Evolutionary conservation across 2,113 vertebrate genomes (phyloP).

Genomic region (Passer domesticus): DNA sequence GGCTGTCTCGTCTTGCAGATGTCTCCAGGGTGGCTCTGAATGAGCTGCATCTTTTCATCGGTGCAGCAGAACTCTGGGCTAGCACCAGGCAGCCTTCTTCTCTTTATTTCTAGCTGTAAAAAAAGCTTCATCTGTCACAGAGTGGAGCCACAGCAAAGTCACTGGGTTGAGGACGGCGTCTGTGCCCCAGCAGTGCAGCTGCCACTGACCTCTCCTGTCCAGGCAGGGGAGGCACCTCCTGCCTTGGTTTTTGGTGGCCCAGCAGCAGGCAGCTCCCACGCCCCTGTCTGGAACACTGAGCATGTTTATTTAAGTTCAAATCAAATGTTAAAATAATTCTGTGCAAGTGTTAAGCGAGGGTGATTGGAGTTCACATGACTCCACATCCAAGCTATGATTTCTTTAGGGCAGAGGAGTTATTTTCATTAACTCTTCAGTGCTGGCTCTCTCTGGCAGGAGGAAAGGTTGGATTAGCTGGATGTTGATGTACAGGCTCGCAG

Average conservation of each 20-base stretch:
- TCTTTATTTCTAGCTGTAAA: not conserved
- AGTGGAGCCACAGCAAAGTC: not conserved
- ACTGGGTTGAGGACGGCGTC: not conserved
- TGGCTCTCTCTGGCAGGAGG: conserved; percentile 1
- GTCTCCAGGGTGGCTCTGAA: not conserved
- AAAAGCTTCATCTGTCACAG: not conserved
- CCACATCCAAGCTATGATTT: not conserved
- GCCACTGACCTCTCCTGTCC: not conserved
- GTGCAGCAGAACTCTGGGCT: not conserved
- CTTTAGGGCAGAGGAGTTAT: conserved; percentile 7
- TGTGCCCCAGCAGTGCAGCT: not conserved
- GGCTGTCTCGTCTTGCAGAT: not conserved
- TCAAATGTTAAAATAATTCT: conserved; percentile 39
- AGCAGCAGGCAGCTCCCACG: not conserved
- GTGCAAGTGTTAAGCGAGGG: not conserved
- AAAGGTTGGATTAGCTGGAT: conserved; percentile 37
- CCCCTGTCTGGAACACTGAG: not conserved
- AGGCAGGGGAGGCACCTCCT: not conserved
- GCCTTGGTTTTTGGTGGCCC: not conserved
- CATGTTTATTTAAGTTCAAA: not conserved
- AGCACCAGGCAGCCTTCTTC: not conserved
- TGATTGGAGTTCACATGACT: not conserved
- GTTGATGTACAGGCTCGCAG: not conserved
- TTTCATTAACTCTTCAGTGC: conserved; percentile 34
- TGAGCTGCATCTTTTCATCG: not conserved